Percentiles rank a stretch among this genome's conserved stretches.
Evolutionary conservation across 2,888 invertebrate genomes (phyloP).

Genomic region (Athalia rosae): DNA sequence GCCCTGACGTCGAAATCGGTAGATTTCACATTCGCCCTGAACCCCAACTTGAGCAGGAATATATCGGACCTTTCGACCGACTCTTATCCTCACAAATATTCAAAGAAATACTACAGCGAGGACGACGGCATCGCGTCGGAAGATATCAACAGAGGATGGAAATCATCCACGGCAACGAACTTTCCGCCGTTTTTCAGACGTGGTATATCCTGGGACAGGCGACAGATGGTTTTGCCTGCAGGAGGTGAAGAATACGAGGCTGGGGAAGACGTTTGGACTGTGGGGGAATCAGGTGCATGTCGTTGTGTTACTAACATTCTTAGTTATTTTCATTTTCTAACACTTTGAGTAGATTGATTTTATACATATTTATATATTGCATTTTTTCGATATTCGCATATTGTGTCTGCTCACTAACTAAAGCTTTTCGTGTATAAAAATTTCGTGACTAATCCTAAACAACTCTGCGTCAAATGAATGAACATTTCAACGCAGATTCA

Average conservation of each 20-base stretch:
- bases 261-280: constrained; percentile 42
- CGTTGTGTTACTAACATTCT: constrained; percentile 58
- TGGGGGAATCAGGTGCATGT: constrained; percentile 66
- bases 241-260: background rate
- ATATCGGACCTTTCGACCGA: constrained; percentile 25
- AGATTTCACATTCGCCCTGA: constrained; percentile 63
- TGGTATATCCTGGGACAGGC: constrained; percentile 18
- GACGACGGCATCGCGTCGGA: constrained; percentile 1
- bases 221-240: background rate
- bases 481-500: no score
- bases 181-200: constrained; percentile 2
- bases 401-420: no score
- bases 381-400: background rate
- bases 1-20: constrained; percentile 59
- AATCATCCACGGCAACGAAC: background rate
- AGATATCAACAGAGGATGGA: background rate
- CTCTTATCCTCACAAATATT: constrained; percentile 38
- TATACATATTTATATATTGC: background rate
- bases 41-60: constrained; percentile 55
- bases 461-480: no score
- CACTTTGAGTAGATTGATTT: background rate
- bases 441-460: no score
- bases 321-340: constrained; percentile 27
- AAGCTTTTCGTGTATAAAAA: no score
- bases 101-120: constrained; percentile 15